Percentiles rank a stretch among this genome's conserved stretches.
These are phyloP conservation scores for Hydrolagus colliei DNA, from an alignment of 2,797 vertebrate genomes.

Conservation along the genomic window DNA sequence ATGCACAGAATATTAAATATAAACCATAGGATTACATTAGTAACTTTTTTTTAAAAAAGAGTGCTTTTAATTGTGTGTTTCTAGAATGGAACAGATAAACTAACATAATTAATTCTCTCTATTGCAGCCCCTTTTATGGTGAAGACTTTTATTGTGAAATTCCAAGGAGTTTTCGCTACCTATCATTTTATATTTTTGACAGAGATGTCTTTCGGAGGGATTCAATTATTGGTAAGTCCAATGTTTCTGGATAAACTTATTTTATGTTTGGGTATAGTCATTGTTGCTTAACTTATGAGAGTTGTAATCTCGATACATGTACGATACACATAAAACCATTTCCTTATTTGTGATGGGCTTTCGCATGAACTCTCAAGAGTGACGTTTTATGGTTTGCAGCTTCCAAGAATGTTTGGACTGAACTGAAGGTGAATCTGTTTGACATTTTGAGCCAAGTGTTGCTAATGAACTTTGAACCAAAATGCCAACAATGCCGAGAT, in stretches of 20 bases:
- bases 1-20: too few relatives aligned
- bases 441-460: too few relatives aligned
- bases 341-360: too few relatives aligned
- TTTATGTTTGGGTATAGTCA: not conserved
- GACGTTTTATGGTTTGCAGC: too few relatives aligned
- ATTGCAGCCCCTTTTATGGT: constrained; percentile 85
- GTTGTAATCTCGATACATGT: too few relatives aligned
- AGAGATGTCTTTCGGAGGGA: constrained; percentile 98
- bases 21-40: not conserved
- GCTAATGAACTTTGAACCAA: too few relatives aligned
- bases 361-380: too few relatives aligned
- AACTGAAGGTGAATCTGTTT: too few relatives aligned
- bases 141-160: constrained; percentile 99
- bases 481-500: too few relatives aligned
- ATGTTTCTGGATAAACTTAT: not conserved
- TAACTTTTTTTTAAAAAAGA: not conserved
- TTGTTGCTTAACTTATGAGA: too few relatives aligned
- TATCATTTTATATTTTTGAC: constrained; percentile 97
- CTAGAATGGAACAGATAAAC: not conserved
- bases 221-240: constrained; percentile 87
- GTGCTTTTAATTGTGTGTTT: not conserved
- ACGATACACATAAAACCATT: too few relatives aligned
- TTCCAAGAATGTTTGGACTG: too few relatives aligned
- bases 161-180: constrained; percentile 89
- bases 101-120: not conserved